phyloP scores from a whole-genome alignment of 2,797 vertebrate species.

The Chlorospingus flavigularis region DNA sequence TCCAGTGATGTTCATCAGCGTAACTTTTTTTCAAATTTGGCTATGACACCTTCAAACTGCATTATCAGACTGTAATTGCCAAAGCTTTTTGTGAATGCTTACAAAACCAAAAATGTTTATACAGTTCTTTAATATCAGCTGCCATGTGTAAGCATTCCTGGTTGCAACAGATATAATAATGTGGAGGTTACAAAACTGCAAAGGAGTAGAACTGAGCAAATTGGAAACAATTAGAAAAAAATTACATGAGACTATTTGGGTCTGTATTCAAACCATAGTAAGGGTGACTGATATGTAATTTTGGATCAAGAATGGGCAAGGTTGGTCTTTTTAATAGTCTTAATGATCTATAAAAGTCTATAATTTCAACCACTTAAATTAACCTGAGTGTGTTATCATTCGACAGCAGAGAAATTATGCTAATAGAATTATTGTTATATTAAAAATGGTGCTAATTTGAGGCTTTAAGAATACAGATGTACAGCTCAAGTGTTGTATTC shows the following conservation, averaged over 20 bases:
- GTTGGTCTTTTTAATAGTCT: neutral
- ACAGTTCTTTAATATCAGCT: neutral
- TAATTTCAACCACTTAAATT: slow-evolving; percentile 42
- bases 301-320: neutral
- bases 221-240: neutral
- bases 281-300: neutral
- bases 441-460: slow-evolving; percentile 56
- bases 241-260: neutral
- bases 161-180: neutral
- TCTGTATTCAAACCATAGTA: neutral
- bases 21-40: neutral
- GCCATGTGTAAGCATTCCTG: neutral
- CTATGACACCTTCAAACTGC: neutral
- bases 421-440: slow-evolving; percentile 49
- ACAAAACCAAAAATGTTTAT: neutral
- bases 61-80: neutral
- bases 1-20: neutral
- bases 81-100: neutral
- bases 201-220: neutral
- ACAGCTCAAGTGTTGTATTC: neutral
- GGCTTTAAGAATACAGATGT: slow-evolving; percentile 31
- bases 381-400: slow-evolving; percentile 5
- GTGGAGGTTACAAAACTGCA: neutral
- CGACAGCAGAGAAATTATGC: slow-evolving; percentile 26
- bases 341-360: neutral